Conservation (phyloP, 2,113 vertebrate genomes). For the Eptesicus fuscus region DNA sequence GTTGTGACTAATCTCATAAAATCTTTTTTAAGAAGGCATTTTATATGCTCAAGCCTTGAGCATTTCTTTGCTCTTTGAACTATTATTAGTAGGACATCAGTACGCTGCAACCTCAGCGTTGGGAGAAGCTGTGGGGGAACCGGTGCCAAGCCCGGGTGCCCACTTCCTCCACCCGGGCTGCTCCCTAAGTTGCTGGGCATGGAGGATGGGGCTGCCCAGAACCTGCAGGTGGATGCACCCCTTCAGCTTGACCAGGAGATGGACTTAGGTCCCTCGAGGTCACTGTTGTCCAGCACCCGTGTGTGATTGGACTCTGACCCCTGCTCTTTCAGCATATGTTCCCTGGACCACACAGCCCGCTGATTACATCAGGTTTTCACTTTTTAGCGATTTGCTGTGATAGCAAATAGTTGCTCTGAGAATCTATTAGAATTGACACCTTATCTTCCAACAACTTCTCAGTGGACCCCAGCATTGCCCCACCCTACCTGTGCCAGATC, state of each 20-base stretch:
- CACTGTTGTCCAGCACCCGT: rapidly evolving
- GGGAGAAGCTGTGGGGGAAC: not conserved
- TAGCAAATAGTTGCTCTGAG: not conserved
- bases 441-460: not conserved
- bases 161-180: not conserved
- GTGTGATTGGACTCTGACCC: not conserved
- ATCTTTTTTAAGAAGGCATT: slow-evolving; percentile 67
- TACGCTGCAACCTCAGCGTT: not conserved
- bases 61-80: slow-evolving; percentile 59
- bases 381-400: not conserved
- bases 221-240: not conserved
- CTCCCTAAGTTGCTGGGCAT: not conserved
- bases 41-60: slow-evolving; percentile 68
- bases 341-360: not conserved
- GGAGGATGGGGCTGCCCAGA: not conserved
- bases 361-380: not conserved
- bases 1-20: slow-evolving; percentile 73
- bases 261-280: not conserved
- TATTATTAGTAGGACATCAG: slow-evolving; percentile 33
- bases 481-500: not conserved
- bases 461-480: rapidly evolving
- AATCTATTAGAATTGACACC: rapidly evolving
- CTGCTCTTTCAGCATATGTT: not conserved
- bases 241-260: not conserved
- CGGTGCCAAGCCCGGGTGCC: not conserved